Evolutionary conservation across 1,140 invertebrate genomes (phyloP), one percentile per base, ranked within the genome.

Genomic region (Cepaea nemoralis): DNA sequence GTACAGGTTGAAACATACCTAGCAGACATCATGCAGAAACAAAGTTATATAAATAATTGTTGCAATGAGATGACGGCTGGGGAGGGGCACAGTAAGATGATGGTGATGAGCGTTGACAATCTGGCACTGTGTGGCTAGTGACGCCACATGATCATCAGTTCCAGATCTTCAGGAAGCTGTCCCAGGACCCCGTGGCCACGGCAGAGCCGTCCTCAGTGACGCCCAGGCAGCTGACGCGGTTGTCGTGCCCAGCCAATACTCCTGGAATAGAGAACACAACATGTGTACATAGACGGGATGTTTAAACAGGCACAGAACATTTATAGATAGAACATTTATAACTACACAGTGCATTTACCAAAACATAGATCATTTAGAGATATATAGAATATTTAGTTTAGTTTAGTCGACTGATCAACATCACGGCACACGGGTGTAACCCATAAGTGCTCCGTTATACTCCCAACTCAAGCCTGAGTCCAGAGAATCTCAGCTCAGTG

Each of bases 191-290:
- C 86, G 97, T 98, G 88, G 96, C 97, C 55, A 98, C 96, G 59
- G 97, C 97, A 96, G 98, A 98, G 70, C 97, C 97, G 92, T 98
- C 97, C 92, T 98, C 97, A 83, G 97, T 98, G 27, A 99, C 97
- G 75, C 97, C 97, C 87, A 99, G 93, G 93, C 97, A 98, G 87
- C 96, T 98, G 71, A 99, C 97, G 88, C 97, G 95, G 93, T 99
- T 99, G 93, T 98, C 97, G 92, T 99, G 97, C 82, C 97, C 97
- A 89, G 97, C 97, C 85, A 99, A 93, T 84, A 98, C 97, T 92
- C 97, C 97, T 98, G 92, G 92, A 55, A 87, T 24, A 81, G 45
- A 75, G 14, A 55, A 33, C 10, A 3, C 8, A 39, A 69, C 31
- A 63, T 31, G 6, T 31, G 16, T 31, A 63, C 22, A 19, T 10